These are phyloP conservation scores for Deilephila porcellus DNA, from an alignment of 2,888 invertebrate genomes.

Conservation along the genomic window DNA sequence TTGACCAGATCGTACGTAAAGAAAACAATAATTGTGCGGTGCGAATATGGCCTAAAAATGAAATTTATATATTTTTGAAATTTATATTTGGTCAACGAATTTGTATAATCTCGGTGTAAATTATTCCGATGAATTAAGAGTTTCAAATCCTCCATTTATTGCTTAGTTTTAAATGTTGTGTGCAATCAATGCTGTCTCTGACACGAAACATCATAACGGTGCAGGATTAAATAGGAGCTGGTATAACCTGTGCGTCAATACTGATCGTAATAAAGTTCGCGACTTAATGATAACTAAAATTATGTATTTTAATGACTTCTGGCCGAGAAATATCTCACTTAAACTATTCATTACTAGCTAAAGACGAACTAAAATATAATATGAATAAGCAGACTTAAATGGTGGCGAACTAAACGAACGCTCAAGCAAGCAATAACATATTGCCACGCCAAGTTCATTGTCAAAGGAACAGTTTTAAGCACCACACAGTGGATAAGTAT, in stretches of 20 bases:
- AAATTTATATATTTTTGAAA: too few species aligned
- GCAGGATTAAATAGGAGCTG: neutral
- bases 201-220: neutral
- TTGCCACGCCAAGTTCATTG: neutral
- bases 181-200: too few species aligned
- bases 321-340: neutral
- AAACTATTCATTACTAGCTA: conserved; percentile 7
- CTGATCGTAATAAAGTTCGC: neutral
- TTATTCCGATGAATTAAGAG: too few species aligned
- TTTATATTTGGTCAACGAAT: too few species aligned
- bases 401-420: conserved; percentile 1
- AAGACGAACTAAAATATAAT: conserved; percentile 7
- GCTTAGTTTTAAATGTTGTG: too few species aligned
- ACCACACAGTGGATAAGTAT: neutral
- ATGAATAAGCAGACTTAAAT: conserved; percentile 24
- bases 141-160: too few species aligned
- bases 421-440: neutral
- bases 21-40: too few species aligned
- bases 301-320: conserved; percentile 10
- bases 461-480: neutral
- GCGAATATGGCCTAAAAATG: too few species aligned
- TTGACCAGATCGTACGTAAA: too few species aligned
- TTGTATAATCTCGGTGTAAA: too few species aligned
- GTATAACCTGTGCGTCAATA: neutral
- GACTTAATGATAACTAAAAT: conserved; percentile 1